phyloP scores from a whole-genome alignment of 2,888 invertebrate genomes.

The Biston betularia region DNA sequence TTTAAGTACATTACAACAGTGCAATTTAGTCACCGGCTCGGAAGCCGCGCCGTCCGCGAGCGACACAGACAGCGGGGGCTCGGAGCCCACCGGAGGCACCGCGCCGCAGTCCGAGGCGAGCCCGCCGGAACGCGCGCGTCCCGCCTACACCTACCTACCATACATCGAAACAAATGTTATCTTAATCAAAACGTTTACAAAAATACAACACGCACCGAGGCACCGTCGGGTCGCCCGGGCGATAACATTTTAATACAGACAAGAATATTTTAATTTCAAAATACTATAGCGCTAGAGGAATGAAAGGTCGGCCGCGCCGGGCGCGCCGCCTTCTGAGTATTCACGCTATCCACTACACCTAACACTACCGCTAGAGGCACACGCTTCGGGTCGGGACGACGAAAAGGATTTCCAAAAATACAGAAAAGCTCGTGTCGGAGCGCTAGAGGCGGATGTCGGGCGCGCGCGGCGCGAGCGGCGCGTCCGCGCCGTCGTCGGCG shows the following conservation, averaged over 20 bases:
- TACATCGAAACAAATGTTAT: slow-evolving; percentile 50
- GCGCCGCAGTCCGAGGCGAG: slow-evolving; percentile 18
- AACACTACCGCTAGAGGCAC: slow-evolving; percentile 67
- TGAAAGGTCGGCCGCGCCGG: slow-evolving; percentile 68
- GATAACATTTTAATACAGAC: slow-evolving; percentile 47
- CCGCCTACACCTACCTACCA: slow-evolving; percentile 37
- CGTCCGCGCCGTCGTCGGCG: slow-evolving; percentile 48
- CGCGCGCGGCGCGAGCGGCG: slow-evolving; percentile 48
- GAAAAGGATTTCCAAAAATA: slow-evolving; percentile 74
- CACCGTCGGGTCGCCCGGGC: slow-evolving; percentile 64
- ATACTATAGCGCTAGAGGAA: slow-evolving; percentile 78
- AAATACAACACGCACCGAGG: slow-evolving; percentile 63
- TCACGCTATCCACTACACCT: slow-evolving; percentile 69
- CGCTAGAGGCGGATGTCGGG: slow-evolving; percentile 25
- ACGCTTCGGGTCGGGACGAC: slow-evolving; percentile 77
- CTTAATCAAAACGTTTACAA: slow-evolving; percentile 63
- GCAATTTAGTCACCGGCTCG: slow-evolving; percentile 46
- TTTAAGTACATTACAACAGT: slow-evolving; percentile 72
- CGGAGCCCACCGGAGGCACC: too few relatives aligned
- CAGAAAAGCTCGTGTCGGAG: slow-evolving; percentile 61
- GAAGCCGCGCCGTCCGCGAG: slow-evolving; percentile 20
- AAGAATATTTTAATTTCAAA: slow-evolving; percentile 65
- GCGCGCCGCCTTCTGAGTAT: slow-evolving; percentile 81
- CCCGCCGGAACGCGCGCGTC: slow-evolving; percentile 26
- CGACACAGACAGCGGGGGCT: neutral